Evolutionary conservation across 2,113 vertebrate genomes (phyloP).

Genomic region (Corvus cornix): DNA sequence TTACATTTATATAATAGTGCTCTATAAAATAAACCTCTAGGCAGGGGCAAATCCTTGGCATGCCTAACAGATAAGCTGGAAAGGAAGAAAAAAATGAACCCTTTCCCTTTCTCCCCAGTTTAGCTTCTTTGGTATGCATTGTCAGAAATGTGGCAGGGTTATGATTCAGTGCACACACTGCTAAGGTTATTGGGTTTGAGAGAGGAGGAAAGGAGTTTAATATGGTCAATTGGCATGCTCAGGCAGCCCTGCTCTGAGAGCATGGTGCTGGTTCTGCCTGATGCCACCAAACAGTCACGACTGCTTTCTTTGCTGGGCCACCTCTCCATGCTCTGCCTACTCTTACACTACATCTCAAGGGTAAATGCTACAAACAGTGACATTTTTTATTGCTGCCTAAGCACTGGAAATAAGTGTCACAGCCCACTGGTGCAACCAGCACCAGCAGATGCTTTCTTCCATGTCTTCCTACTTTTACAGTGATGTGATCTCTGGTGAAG

Average conservation of each 20-base stretch:
- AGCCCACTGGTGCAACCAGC: not conserved
- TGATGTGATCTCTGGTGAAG: not conserved
- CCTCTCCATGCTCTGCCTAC: accelerated
- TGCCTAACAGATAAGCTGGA: not conserved
- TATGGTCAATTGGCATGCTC: not conserved
- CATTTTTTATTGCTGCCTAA: not conserved
- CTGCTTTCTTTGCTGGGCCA: not conserved
- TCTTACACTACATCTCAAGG: not conserved
- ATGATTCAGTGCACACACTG: accelerated
- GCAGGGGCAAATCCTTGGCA: not conserved
- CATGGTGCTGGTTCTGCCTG: accelerated
- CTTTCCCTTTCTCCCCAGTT: not conserved
- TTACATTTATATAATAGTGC: not conserved
- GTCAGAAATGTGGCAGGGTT: not conserved
- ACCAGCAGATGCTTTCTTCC: not conserved
- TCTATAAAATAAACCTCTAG: not conserved
- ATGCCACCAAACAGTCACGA: accelerated
- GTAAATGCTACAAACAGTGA: not conserved
- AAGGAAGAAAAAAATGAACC: not conserved
- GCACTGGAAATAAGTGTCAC: not conserved
- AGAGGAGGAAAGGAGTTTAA: not conserved
- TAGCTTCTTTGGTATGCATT: not conserved
- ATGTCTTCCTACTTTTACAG: not conserved
- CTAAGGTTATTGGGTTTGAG: not conserved
- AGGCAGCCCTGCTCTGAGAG: not conserved